Evolutionary conservation across 2,888 invertebrate genomes (phyloP).

Genomic region (Torymus texanus): DNA sequence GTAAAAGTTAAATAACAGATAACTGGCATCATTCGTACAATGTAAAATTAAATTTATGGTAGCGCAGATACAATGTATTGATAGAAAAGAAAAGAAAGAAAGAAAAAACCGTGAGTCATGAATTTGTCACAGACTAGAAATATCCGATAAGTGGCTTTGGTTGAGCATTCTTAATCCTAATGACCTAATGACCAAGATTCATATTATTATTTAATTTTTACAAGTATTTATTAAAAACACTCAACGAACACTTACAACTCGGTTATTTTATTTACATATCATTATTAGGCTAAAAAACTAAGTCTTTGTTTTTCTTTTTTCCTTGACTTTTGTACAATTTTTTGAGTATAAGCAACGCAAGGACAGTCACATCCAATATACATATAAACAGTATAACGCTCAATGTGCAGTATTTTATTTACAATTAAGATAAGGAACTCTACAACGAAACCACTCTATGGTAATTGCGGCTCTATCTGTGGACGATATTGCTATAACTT

Average conservation of each 20-base stretch:
- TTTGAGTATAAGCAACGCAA: too few relatives aligned
- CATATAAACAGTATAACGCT: constrained; percentile 7
- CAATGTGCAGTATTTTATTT: constrained; percentile 29
- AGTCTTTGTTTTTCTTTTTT: too few relatives aligned
- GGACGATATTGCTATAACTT: background rate
- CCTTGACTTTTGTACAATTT: too few relatives aligned
- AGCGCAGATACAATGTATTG: constrained; percentile 9
- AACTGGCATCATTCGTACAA: constrained; percentile 31
- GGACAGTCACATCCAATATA: background rate
- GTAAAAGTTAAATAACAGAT: too few relatives aligned
- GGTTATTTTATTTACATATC: too few relatives aligned
- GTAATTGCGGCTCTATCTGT: constrained; percentile 22
- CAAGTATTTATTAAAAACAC: background rate
- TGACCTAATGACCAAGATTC: too few relatives aligned
- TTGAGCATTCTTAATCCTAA: constrained; percentile 45
- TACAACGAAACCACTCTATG: constrained; percentile 56
- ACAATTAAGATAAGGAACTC: constrained; percentile 56
- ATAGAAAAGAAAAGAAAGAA: constrained; percentile 32
- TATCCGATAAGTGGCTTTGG: constrained; percentile 60
- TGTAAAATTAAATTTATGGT: constrained; percentile 4
- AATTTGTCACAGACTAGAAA: constrained; percentile 63
- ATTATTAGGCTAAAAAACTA: too few relatives aligned
- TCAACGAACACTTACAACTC: background rate
- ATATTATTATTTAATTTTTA: too few relatives aligned
- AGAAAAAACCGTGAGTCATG: constrained; percentile 41